Base-by-base conservation (phyloP, 1,140 invertebrate genomes). In the Penaeus vannamei region DNA sequence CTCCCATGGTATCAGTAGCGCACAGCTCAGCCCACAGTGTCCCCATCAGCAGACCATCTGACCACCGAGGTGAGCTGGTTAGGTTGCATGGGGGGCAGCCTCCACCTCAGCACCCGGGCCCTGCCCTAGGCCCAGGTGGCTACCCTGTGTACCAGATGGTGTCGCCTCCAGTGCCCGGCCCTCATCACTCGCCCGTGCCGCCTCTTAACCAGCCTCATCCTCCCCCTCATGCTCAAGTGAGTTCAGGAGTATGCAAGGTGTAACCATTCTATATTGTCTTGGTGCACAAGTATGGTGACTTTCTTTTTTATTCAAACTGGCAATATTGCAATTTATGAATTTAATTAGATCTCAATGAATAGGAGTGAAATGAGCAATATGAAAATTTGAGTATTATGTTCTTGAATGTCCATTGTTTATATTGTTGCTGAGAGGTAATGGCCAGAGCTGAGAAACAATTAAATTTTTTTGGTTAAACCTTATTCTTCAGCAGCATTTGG, bases 71-170 rank as follows among this genome's bases (percentile, higher is more conserved):
- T 64, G 89, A 85, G 32, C 79, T 77, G 72, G 86, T 87, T 32
- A 80, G 72, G 42, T 46, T 85, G 69, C 76, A 90, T 83, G 46
- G 79, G 46, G 90, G 83, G 53, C 42, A 81, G n/a, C 80, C 87
- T 61, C 84, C 84, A 5, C 82, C 86, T 29, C 86, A 85, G 61
- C 86, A 85, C 20, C 76, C 86, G 7, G 84, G 83, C 19, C 86
- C 76, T 14, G 77, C 84, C 77, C 60, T 89, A 46, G 87, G 87
- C 19, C 82, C 87, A 59, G 87, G 82, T 82, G 86, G 62, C 36
- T 92, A 91, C 61, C 84, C 91, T 20, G 90, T 91, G 14, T 92
- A 91, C 84, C 92, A 91, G 87, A 89, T 92, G 91, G 91, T 92
- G 20, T 92, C 90, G 29, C 90, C 90, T 20, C 90, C 90, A 23